A percentile compares a stretch with the other conserved stretches of the same genome.
These are phyloP conservation scores for Coleophora deauratella DNA, from an alignment of 2,888 invertebrate genomes.

Conservation along the genomic window DNA sequence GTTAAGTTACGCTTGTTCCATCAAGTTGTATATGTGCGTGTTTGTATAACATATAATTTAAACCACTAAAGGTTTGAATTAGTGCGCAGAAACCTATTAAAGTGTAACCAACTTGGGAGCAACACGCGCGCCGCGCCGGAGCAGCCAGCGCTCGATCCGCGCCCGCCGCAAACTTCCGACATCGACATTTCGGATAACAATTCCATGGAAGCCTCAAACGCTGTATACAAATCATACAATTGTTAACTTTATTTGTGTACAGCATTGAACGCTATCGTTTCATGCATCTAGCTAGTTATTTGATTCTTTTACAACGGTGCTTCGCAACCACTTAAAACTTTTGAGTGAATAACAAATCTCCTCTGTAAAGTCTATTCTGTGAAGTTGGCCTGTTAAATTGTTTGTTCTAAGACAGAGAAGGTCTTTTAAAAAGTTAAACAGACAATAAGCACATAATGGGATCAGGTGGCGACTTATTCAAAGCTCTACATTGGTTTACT, in stretches of 20 bases:
- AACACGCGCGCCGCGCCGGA: slow-evolving; percentile 36
- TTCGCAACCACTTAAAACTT: slow-evolving; percentile 72
- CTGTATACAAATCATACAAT: slow-evolving; percentile 37
- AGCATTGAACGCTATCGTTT: slow-evolving; percentile 32
- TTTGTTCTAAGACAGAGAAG: slow-evolving; percentile 54
- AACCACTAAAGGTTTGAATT: slow-evolving; percentile 7
- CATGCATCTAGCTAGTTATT: slow-evolving; percentile 36
- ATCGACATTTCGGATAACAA: slow-evolving; percentile 48
- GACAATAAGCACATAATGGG: slow-evolving; percentile 48
- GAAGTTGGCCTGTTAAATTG: slow-evolving; percentile 67
- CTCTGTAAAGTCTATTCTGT: slow-evolving; percentile 60
- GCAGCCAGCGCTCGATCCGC: slow-evolving; percentile 44
- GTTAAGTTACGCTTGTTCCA: not conserved
- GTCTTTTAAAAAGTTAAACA: slow-evolving; percentile 54
- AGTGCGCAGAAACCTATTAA: slow-evolving; percentile 21
- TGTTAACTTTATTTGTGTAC: slow-evolving; percentile 28
- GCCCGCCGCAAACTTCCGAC: slow-evolving; percentile 42
- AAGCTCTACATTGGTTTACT: slow-evolving; percentile 8
- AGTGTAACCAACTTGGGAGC: slow-evolving; percentile 2
- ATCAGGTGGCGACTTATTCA: slow-evolving; percentile 27
- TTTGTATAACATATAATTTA: not conserved
- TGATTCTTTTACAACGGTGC: slow-evolving; percentile 66
- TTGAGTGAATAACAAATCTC: slow-evolving; percentile 71
- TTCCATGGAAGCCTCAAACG: slow-evolving; percentile 25
- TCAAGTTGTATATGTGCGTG: not conserved